Percentiles rank a stretch among this genome's conserved stretches.
These are phyloP conservation scores for Dinocampus coccinellae DNA, from an alignment of 2,888 invertebrate genomes.

Conservation along the genomic window DNA sequence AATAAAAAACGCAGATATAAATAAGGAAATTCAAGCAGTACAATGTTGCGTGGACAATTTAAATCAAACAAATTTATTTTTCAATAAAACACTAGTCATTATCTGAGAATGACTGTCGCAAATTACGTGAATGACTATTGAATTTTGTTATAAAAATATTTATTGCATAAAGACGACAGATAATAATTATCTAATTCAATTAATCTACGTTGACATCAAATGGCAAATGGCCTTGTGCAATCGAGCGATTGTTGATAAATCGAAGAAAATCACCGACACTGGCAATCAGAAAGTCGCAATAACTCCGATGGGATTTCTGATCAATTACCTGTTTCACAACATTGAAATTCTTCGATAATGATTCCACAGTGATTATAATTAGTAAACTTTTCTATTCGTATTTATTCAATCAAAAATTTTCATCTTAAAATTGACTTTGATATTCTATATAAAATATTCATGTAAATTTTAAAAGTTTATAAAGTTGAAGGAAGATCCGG, in stretches of 20 bases:
- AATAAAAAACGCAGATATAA: no score
- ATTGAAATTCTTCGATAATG: conserved; percentile 38
- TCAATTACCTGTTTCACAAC: background rate
- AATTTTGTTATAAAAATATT: background rate
- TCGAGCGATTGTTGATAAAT: conserved; percentile 31
- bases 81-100: background rate
- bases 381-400: background rate
- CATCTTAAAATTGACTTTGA: background rate
- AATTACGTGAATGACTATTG: background rate
- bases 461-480: background rate
- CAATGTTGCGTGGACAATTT: no score
- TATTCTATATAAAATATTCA: background rate
- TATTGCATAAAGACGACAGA: background rate
- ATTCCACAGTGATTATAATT: conserved; percentile 9
- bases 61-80: no score
- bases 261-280: conserved; percentile 26
- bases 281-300: conserved; percentile 36
- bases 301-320: conserved; percentile 40
- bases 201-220: background rate
- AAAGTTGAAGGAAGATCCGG: background rate
- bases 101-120: background rate
- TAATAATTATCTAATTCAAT: background rate
- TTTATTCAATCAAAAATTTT: background rate
- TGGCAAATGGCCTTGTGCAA: conserved; percentile 29
- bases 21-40: no score